Evolutionary conservation across 2,113 vertebrate species (phyloP).

Genomic region (Polypterus bichir): DNA sequence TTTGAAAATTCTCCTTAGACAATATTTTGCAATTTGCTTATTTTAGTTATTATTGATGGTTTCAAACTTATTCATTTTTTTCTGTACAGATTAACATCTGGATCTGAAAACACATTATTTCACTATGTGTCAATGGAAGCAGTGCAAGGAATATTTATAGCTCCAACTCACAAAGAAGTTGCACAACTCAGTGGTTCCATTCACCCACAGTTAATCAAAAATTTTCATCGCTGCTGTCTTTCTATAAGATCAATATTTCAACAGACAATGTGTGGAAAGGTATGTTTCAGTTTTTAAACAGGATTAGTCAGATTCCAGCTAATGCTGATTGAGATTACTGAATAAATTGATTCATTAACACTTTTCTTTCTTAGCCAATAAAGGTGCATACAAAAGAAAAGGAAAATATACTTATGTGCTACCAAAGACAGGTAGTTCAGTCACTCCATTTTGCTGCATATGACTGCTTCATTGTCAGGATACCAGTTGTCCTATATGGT

Average conservation of each 20-base stretch:
- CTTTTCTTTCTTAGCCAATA: no score
- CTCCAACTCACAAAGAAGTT: slow-evolving; percentile 77
- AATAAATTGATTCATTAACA: no score
- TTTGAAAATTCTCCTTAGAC: no score
- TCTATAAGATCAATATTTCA: slow-evolving; percentile 79
- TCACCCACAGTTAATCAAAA: slow-evolving; percentile 78
- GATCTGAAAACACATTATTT: slow-evolving; percentile 86
- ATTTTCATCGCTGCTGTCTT: slow-evolving; percentile 91
- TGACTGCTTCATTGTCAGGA: no score
- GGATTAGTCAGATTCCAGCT: no score
- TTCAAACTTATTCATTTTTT: slow-evolving; percentile 1
- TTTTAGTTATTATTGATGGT: slow-evolving; percentile 5
- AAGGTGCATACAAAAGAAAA: no score
- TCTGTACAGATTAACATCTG: slow-evolving; percentile 64
- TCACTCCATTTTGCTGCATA: no score
- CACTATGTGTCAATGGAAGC: slow-evolving; percentile 85
- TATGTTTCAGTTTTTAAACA: slow-evolving; percentile 23
- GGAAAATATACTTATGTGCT: no score
- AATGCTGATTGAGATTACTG: no score
- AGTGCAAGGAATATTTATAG: slow-evolving; percentile 84
- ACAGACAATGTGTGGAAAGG: slow-evolving; percentile 59
- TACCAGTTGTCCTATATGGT: no score
- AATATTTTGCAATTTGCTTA: background rate
- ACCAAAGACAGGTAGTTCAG: no score
- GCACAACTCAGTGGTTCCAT: slow-evolving; percentile 69